Evolutionary conservation across 2,888 invertebrate genomes (phyloP).

Genomic region (Gryllus longicercus): DNA sequence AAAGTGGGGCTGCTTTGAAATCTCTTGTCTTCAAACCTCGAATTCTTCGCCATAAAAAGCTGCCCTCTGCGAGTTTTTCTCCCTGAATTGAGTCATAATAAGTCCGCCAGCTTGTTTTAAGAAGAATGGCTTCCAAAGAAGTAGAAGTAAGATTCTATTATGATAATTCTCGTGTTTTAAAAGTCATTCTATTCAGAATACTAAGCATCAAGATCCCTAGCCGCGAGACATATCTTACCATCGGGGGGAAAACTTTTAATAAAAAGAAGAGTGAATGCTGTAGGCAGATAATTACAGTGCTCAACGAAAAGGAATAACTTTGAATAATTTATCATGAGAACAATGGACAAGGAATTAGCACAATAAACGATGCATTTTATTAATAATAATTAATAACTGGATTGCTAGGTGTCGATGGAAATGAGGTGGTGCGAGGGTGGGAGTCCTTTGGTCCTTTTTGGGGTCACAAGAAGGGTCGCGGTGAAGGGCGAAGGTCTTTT

Average conservation of each 20-base stretch:
- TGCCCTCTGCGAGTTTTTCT: neutral
- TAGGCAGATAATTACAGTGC: slow-evolving; percentile 6
- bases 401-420: neutral
- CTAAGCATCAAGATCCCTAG: neutral
- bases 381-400: slow-evolving; percentile 3
- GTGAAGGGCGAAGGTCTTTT: neutral
- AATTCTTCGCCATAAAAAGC: no score
- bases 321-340: slow-evolving; percentile 5
- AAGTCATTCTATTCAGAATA: slow-evolving; percentile 7
- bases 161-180: slow-evolving; percentile 7
- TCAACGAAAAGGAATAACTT: neutral
- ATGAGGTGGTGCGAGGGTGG: neutral
- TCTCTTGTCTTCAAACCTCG: no score
- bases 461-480: neutral
- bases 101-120: neutral
- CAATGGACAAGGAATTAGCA: neutral
- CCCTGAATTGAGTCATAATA: neutral
- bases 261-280: neutral
- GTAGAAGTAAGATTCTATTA: slow-evolving; percentile 1
- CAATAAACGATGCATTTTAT: slow-evolving; percentile 17
- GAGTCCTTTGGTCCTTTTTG: neutral
- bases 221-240: neutral
- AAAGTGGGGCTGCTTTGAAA: no score
- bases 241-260: slow-evolving; percentile 1
- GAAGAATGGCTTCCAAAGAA: neutral